A percentile compares a stretch with the other conserved stretches of the same genome.
These are phyloP conservation scores for Dasypolia templi DNA, from an alignment of 2,888 invertebrate species.

Conservation along the genomic window DNA sequence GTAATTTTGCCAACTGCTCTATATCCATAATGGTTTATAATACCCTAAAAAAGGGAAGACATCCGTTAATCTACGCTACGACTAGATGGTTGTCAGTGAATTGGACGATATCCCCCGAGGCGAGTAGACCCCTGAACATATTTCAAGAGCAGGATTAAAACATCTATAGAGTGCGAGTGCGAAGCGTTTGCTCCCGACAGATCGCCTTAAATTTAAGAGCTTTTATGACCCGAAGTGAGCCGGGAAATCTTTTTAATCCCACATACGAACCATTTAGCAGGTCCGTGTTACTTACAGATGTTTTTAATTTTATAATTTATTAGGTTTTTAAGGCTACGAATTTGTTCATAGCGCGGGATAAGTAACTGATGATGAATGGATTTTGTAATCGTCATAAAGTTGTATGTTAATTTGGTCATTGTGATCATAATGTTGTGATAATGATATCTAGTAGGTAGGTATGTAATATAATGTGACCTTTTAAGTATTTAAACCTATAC, in stretches of 20 bases:
- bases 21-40: slow-evolving; percentile 65
- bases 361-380: slow-evolving; percentile 31
- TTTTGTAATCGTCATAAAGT: slow-evolving; percentile 17
- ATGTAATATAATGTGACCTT: too few relatives aligned
- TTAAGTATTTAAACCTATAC: too few relatives aligned
- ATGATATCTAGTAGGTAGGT: too few relatives aligned
- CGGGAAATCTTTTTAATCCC: slow-evolving; percentile 81
- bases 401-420: not conserved
- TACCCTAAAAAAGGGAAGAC: slow-evolving; percentile 76
- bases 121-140: slow-evolving; percentile 78
- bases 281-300: slow-evolving; percentile 70
- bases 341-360: slow-evolving; percentile 15
- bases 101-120: slow-evolving; percentile 75
- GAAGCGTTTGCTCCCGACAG: slow-evolving; percentile 86
- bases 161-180: slow-evolving; percentile 87
- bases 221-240: slow-evolving; percentile 65
- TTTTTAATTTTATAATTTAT: slow-evolving; percentile 68
- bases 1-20: slow-evolving; percentile 62
- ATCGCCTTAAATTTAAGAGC: slow-evolving; percentile 84
- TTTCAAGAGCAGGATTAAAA: slow-evolving; percentile 89
- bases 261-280: slow-evolving; percentile 78
- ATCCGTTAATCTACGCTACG: slow-evolving; percentile 78
- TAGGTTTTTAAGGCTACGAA: slow-evolving; percentile 42
- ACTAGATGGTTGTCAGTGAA: slow-evolving; percentile 80
- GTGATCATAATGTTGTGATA: not conserved